A percentile compares a stretch with the other conserved stretches of the same genome.
These are phyloP conservation scores for Platyura marginata DNA, from an alignment of 1,140 invertebrate species.

Conservation along the genomic window DNA sequence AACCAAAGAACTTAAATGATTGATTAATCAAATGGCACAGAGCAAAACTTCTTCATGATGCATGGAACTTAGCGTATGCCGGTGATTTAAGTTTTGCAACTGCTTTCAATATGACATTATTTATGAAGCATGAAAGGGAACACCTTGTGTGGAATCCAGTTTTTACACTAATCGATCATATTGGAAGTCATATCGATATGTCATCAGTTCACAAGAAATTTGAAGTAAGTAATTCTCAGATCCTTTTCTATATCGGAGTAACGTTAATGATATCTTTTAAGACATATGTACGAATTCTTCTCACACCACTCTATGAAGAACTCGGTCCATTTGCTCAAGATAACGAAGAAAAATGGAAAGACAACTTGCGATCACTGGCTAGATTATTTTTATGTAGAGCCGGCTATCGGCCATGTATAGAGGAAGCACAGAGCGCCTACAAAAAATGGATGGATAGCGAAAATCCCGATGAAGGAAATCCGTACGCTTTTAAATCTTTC, in stretches of 20 bases:
- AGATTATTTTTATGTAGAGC: conserved; percentile 49
- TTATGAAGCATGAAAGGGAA: conserved; percentile 45
- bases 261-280: conserved; percentile 14
- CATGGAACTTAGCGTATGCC: conserved; percentile 61
- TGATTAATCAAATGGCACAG: conserved; percentile 14
- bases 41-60: conserved; percentile 56
- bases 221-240: conserved; percentile 27
- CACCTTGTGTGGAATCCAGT: conserved; percentile 59
- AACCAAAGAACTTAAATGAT: not conserved
- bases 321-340: conserved; percentile 29
- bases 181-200: conserved; percentile 48
- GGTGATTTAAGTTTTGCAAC: conserved; percentile 48
- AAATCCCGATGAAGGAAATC: conserved; percentile 50
- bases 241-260: conserved; percentile 1
- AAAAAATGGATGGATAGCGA: conserved; percentile 43
- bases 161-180: conserved; percentile 59
- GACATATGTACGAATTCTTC: conserved; percentile 39
- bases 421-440: conserved; percentile 41
- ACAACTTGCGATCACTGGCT: conserved; percentile 35
- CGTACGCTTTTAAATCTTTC: conserved; percentile 30
- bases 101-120: conserved; percentile 55
- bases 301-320: conserved; percentile 46
- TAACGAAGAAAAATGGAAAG: conserved; percentile 36
- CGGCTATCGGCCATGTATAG: conserved; percentile 49
- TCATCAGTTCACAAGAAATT: conserved; percentile 43